Conservation (phyloP, 2,113 vertebrate species). For the Plestiodon gilberti region DNA sequence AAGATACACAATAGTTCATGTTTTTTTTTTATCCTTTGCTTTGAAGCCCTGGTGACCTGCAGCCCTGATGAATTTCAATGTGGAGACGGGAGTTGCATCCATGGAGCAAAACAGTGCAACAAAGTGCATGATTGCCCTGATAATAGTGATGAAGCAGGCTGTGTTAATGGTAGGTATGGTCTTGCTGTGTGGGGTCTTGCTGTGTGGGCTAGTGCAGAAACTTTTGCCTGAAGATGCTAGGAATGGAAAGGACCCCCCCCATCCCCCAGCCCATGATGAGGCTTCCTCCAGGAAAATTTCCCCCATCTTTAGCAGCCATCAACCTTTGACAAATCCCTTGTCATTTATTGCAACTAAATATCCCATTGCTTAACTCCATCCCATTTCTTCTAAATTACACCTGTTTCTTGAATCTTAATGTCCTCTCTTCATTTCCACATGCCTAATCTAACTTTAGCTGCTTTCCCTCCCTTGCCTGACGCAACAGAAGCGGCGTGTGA, state of each 20-base stretch:
- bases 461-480: slow-evolving; percentile 74
- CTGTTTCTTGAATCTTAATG: slow-evolving; percentile 55
- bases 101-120: slow-evolving; percentile 90
- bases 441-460: slow-evolving; percentile 60
- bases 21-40: slow-evolving; percentile 13
- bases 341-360: slow-evolving; percentile 39
- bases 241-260: neutral
- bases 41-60: slow-evolving; percentile 87
- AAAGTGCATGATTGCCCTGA: slow-evolving; percentile 90
- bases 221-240: neutral
- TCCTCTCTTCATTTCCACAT: slow-evolving; percentile 51
- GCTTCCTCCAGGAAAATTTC: slow-evolving; percentile 37
- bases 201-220: neutral
- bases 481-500: slow-evolving; percentile 91
- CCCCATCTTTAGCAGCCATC: slow-evolving; percentile 32
- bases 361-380: slow-evolving; percentile 58
- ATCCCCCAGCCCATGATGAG: slow-evolving; percentile 6
- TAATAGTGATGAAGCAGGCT: slow-evolving; percentile 91
- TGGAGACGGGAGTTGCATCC: slow-evolving; percentile 90
- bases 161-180: slow-evolving; percentile 84
- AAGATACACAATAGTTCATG: neutral
- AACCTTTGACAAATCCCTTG: slow-evolving; percentile 31
- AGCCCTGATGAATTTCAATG: slow-evolving; percentile 93
- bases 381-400: slow-evolving; percentile 56
- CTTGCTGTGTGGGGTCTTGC: rapidly evolving